phyloP scores from a whole-genome alignment of 2,797 vertebrate genomes.

The Melopsittacus undulatus region DNA sequence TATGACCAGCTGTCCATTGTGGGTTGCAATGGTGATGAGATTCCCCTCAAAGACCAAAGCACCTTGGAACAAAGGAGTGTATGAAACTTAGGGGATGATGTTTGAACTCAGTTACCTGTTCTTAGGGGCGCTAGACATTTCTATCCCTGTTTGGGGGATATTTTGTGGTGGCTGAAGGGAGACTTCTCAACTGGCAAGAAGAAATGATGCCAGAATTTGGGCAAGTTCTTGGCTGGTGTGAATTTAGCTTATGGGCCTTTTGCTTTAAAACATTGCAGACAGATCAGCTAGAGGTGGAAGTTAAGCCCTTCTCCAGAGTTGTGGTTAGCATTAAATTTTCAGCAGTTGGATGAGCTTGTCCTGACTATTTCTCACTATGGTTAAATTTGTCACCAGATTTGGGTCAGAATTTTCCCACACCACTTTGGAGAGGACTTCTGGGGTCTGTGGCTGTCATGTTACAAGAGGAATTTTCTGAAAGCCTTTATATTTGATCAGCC shows the following conservation, averaged over 20 bases:
- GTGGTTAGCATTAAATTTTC: background rate
- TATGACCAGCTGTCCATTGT: background rate
- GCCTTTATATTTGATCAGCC: background rate
- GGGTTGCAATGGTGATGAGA: background rate
- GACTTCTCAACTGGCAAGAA: background rate
- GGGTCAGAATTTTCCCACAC: background rate
- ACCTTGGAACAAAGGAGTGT: background rate
- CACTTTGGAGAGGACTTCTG: background rate
- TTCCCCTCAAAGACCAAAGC: background rate
- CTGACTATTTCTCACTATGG: background rate
- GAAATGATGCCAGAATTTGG: background rate
- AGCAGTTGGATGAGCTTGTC: background rate
- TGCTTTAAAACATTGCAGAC: background rate
- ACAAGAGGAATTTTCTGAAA: background rate
- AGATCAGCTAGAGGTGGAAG: background rate
- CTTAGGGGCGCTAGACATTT: background rate
- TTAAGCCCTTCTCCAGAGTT: background rate
- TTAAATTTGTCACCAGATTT: background rate
- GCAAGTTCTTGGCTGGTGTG: background rate
- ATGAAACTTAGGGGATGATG: background rate
- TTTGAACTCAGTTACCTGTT: background rate
- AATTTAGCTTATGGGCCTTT: background rate
- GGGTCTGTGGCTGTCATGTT: background rate
- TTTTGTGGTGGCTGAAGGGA: background rate
- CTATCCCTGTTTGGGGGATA: background rate